Evolutionary conservation across 2,888 invertebrate genomes (phyloP).

Genomic region (Pandemis heparana): DNA sequence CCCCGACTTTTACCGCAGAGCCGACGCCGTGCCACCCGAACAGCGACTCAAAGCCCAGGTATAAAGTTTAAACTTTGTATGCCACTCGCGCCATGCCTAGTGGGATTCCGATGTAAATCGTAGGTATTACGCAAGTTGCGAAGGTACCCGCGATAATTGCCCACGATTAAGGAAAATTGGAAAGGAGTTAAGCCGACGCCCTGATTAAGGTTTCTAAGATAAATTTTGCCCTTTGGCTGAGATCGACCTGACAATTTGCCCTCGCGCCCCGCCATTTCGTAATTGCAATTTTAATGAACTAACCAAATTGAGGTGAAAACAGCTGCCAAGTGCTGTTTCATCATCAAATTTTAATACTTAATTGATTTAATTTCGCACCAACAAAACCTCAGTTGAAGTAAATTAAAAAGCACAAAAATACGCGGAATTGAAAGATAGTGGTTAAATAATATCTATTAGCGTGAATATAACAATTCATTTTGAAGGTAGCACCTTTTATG

Average conservation of each 20-base stretch:
- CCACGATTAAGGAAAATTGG: constrained; percentile 43
- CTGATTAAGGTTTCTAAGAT: constrained; percentile 41
- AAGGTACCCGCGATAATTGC: constrained; percentile 37
- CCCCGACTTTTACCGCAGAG: constrained; percentile 20
- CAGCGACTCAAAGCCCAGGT: not conserved
- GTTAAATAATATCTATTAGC: not conserved
- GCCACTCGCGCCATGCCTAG: constrained; percentile 6
- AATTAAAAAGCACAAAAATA: constrained; percentile 4
- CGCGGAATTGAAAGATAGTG: not conserved
- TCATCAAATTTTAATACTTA: constrained; percentile 27
- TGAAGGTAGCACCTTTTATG: not conserved
- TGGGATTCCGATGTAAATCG: constrained; percentile 37
- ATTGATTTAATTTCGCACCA: constrained; percentile 22
- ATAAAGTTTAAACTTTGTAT: constrained; percentile 27
- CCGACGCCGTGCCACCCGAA: not conserved
- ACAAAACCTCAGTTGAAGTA: not conserved
- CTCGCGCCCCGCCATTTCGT: constrained; percentile 20
- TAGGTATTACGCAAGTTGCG: constrained; percentile 36
- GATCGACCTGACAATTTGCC: constrained; percentile 40
- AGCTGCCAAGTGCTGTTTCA: constrained; percentile 26
- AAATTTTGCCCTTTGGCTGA: constrained; percentile 41
- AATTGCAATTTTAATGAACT: constrained; percentile 41
- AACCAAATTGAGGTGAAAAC: constrained; percentile 37
- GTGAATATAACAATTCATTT: too few species aligned
- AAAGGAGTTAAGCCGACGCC: constrained; percentile 40